These are phyloP conservation scores for Nematopogon swammerdamellus DNA, from an alignment of 2,888 invertebrate genomes.

Conservation along the genomic window DNA sequence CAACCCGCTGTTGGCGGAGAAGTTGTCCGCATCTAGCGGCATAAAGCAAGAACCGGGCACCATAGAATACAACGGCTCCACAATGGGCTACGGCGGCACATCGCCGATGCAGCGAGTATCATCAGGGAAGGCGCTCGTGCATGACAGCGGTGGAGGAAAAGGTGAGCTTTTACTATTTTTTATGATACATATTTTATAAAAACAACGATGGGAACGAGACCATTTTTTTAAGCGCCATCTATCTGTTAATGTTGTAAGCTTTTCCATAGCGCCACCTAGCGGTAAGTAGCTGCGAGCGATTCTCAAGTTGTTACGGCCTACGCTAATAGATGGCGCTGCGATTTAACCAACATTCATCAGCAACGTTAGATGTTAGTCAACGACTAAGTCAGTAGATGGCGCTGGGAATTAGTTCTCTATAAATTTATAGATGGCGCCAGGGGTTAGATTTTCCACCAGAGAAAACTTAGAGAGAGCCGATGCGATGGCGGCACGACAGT, in stretches of 20 bases:
- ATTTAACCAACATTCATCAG: too few species aligned
- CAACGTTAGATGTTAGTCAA: too few species aligned
- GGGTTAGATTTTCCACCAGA: not conserved
- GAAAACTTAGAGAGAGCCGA: not conserved
- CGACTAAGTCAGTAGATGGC: too few species aligned
- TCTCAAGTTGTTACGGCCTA: too few species aligned
- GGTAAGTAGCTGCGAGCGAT: not conserved
- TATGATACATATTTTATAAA: too few species aligned
- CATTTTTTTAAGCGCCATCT: not conserved
- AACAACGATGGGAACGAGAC: too few species aligned
- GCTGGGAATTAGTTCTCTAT: too few species aligned
- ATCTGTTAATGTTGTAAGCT: too few species aligned
- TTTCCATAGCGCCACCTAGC: not conserved
- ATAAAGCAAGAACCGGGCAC: slow-evolving; percentile 54
- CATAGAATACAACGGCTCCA: slow-evolving; percentile 42
- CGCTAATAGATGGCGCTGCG: too few species aligned
- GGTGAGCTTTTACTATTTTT: too few species aligned
- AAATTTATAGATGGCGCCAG: slow-evolving; percentile 1
- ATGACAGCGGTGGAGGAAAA: slow-evolving; percentile 55
- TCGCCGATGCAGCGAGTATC: slow-evolving; percentile 53
- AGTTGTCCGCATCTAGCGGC: slow-evolving; percentile 67
- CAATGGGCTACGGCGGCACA: slow-evolving; percentile 49
- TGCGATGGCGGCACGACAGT: slow-evolving; percentile 28
- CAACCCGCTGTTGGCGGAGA: slow-evolving; percentile 84
- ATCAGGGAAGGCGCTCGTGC: slow-evolving; percentile 50